Evolutionary conservation across 2,797 vertebrate genomes (phyloP).

Genomic region (Sciurus vulgaris): DNA sequence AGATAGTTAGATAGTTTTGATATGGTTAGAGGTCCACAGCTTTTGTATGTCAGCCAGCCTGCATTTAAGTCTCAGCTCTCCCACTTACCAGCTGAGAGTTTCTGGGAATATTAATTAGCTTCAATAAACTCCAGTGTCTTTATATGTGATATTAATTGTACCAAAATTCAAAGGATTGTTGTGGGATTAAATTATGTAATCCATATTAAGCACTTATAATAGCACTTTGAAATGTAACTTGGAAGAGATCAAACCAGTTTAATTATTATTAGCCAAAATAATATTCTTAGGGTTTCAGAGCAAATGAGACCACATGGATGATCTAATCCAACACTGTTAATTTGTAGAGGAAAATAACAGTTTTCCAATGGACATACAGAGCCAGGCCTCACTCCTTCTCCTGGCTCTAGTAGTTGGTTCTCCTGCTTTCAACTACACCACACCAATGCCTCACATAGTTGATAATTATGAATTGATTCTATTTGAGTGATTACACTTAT

Average conservation of each 20-base stretch:
- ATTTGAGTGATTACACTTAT: not conserved
- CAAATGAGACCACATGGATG: not conserved
- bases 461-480: not conserved
- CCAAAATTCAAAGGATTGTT: constrained; percentile 52
- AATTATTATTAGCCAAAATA: constrained; percentile 1
- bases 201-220: not conserved
- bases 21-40: not conserved
- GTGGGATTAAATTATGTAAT: constrained; percentile 57
- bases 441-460: not conserved
- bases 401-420: not conserved
- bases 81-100: not conserved
- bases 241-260: not conserved
- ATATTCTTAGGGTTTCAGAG: not conserved
- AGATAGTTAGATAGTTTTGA: not conserved
- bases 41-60: not conserved
- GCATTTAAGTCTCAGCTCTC: constrained; percentile 3
- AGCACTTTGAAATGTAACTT: constrained; percentile 50
- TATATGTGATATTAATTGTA: constrained; percentile 7
- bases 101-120: constrained; percentile 45
- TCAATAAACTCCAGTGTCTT: constrained; percentile 17
- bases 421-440: not conserved
- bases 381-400: not conserved
- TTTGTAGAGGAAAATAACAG: not conserved
- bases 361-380: not conserved
- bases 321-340: not conserved